phyloP scores from a whole-genome alignment of 2,797 vertebrate species.

The Neopelma chrysocephalum region DNA sequence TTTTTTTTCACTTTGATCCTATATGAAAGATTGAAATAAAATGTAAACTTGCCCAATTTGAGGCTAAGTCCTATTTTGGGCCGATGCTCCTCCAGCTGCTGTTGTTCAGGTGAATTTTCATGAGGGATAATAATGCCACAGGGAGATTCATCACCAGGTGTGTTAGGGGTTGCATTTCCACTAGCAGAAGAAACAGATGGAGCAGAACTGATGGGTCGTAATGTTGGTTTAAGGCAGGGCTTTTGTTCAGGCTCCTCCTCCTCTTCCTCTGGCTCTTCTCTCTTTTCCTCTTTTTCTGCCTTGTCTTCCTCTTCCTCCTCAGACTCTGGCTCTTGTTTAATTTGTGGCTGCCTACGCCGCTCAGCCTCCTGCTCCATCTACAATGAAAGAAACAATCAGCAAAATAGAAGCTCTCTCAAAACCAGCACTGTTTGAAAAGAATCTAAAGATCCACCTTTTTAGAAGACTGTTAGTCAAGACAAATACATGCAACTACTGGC shows the following conservation, averaged over 20 bases:
- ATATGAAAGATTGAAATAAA: neutral
- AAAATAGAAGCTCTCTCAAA: neutral
- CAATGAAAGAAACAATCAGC: neutral
- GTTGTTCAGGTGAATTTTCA: constrained; percentile 94
- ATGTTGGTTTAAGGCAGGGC: constrained; percentile 93
- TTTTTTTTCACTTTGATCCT: neutral
- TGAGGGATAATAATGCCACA: constrained; percentile 99
- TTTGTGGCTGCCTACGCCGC: constrained; percentile 90
- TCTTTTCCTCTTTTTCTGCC: constrained; percentile 85
- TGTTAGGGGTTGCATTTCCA: constrained; percentile 91
- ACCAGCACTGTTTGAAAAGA: neutral
- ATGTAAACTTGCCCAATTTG: constrained; percentile 84
- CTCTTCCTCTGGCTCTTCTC: constrained; percentile 83
- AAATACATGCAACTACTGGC: neutral
- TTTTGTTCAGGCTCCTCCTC: constrained; percentile 87
- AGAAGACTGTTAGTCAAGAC: neutral
- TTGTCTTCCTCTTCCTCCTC: constrained; percentile 89
- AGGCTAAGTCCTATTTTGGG: constrained; percentile 97
- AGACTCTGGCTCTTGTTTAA: constrained; percentile 91
- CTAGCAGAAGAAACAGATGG: constrained; percentile 95
- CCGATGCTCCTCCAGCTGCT: constrained; percentile 91
- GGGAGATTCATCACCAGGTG: constrained; percentile 93
- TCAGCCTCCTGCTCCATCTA: constrained; percentile 98
- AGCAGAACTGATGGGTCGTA: constrained; percentile 93
- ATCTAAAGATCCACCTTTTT: neutral